Percentiles rank a stretch among this genome's conserved stretches.
phyloP scores from a whole-genome alignment of 2,797 vertebrate species.

The Acrossocheilus wenchowensis region DNA sequence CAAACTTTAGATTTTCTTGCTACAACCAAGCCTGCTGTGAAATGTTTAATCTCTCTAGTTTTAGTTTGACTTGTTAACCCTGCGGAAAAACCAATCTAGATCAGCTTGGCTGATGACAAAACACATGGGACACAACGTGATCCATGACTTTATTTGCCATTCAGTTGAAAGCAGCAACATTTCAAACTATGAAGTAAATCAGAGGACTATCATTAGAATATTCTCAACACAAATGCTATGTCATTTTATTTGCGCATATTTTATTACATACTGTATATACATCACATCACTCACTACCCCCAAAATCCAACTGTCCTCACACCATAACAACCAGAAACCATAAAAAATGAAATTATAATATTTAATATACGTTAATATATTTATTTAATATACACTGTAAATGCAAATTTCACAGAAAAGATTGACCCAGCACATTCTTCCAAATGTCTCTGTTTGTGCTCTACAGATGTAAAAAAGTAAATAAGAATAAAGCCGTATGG shows the following conservation, averaged over 20 bases:
- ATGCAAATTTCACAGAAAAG: neutral
- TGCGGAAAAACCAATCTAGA: neutral
- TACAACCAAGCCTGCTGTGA: conserved; percentile 9
- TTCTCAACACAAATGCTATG: neutral
- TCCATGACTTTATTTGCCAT: neutral
- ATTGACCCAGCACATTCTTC: neutral
- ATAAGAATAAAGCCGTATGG: neutral
- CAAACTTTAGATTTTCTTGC: conserved; percentile 15
- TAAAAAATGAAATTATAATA: neutral
- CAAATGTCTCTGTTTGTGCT: neutral
- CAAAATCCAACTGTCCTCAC: neutral
- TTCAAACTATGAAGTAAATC: neutral
- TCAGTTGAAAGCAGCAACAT: neutral
- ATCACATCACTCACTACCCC: neutral
- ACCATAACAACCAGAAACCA: neutral
- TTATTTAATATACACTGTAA: neutral
- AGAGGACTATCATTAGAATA: neutral
- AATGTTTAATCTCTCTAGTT: conserved; percentile 18
- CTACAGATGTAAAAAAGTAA: neutral
- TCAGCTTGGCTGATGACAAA: neutral
- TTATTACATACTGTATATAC: neutral
- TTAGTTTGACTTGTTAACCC: neutral
- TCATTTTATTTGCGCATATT: neutral
- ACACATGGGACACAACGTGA: neutral
- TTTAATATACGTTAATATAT: neutral